Percentiles rank a stretch among this genome's conserved stretches.
These are phyloP conservation scores for Pangasius sanitwongsei DNA, from an alignment of 2,797 vertebrate species.

Conservation along the genomic window DNA sequence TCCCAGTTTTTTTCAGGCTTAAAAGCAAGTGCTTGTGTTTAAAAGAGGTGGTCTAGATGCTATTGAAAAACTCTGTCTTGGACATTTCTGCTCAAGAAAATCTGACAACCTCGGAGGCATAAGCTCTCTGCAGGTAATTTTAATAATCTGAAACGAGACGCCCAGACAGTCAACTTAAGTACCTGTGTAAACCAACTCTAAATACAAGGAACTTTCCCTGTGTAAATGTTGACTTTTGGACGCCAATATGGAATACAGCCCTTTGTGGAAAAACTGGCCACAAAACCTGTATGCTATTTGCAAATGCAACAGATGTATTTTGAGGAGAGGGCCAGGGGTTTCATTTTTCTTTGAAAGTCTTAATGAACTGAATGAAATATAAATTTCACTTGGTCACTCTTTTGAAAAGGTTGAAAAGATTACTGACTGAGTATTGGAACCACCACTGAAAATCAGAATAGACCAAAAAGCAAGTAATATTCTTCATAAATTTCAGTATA, in stretches of 20 bases:
- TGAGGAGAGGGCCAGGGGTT: not conserved
- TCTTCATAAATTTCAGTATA: not conserved
- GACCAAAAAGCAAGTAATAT: not conserved
- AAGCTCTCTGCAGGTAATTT: not conserved
- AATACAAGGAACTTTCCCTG: not conserved
- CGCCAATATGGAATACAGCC: not conserved
- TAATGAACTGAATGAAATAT: not conserved
- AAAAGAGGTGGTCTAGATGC: not conserved
- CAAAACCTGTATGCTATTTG: not conserved
- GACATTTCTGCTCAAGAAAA: not conserved
- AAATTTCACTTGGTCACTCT: not conserved
- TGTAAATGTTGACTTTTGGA: slow-evolving; percentile 11
- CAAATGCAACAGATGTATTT: not conserved
- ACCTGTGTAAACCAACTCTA: not conserved
- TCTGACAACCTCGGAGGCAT: too few relatives aligned
- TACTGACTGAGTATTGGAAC: not conserved
- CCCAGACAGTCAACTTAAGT: not conserved
- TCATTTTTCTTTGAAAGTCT: not conserved
- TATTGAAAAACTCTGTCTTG: not conserved
- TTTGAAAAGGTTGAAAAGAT: not conserved
- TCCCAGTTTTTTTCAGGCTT: not conserved
- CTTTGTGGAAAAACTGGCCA: not conserved
- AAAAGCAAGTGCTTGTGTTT: not conserved
- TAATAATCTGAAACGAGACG: not conserved
- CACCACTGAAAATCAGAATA: not conserved